phyloP scores from a whole-genome alignment of 2,888 invertebrate species.

The Thera britannica region DNA sequence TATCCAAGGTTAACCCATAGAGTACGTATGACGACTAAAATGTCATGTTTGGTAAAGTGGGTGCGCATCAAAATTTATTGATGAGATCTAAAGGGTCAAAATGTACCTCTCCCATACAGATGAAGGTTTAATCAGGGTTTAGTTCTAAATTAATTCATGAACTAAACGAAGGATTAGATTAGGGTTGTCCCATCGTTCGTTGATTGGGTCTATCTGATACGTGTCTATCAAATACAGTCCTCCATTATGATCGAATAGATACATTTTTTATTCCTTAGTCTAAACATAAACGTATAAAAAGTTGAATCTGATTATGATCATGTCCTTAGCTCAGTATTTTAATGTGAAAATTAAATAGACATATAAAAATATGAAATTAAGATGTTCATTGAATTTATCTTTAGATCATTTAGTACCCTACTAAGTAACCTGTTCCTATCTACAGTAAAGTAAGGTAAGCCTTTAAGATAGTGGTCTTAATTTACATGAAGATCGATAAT shows the following conservation, averaged over 20 bases:
- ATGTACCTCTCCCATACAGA: conserved; percentile 20
- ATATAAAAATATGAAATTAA: conserved; percentile 20
- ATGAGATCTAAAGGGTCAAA: conserved; percentile 28
- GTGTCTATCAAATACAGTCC: conserved; percentile 7
- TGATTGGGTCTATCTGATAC: conserved; percentile 18
- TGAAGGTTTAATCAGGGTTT: conserved; percentile 31
- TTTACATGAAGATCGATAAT: conserved; percentile 20
- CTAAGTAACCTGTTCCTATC: conserved; percentile 14
- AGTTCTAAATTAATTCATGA: conserved; percentile 25
- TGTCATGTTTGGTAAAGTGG: conserved; percentile 1
- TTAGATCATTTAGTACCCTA: conserved; percentile 10
- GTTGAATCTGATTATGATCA: conserved; percentile 13
- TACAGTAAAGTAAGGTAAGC: conserved; percentile 15
- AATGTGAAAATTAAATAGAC: conserved; percentile 8
- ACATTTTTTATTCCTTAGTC: conserved; percentile 5
- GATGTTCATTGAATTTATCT: conserved; percentile 19
- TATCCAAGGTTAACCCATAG: neutral
- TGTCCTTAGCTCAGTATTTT: neutral
- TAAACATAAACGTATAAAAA: neutral
- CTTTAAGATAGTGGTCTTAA: conserved; percentile 9
- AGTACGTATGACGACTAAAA: neutral
- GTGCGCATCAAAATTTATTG: conserved; percentile 18
- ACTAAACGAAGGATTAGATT: conserved; percentile 23
- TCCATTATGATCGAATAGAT: conserved; percentile 5
- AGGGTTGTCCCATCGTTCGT: conserved; percentile 19